Evolutionary conservation across 2,888 invertebrate genomes (phyloP).

Genomic region (Oasisia sp.): DNA sequence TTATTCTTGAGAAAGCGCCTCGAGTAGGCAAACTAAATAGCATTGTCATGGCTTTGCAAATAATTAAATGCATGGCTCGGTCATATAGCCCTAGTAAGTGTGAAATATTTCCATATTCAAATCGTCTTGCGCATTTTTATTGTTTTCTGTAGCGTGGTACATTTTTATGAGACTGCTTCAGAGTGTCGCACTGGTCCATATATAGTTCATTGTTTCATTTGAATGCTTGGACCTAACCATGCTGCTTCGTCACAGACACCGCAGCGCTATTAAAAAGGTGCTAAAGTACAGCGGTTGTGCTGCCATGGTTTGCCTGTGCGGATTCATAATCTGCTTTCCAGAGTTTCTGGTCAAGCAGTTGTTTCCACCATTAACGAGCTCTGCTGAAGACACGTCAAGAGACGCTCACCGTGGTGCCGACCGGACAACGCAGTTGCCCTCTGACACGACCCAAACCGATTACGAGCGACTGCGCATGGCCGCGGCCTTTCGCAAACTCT

Average conservation of each 20-base stretch:
- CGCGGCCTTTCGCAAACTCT: not conserved
- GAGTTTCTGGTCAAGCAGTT: not conserved
- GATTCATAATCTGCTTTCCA: not conserved
- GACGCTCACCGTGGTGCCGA: not conserved
- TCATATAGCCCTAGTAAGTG: not conserved
- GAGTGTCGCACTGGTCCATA: too few relatives aligned
- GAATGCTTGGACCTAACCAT: not conserved
- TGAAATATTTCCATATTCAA: slow-evolving; percentile 1
- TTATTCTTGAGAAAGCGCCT: not conserved
- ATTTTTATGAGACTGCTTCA: too few relatives aligned
- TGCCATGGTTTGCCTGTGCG: not conserved
- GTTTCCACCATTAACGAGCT: not conserved
- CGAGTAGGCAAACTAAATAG: not conserved
- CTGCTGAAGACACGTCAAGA: not conserved
- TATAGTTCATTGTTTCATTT: not conserved
- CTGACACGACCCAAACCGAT: not conserved
- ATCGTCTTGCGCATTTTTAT: not conserved
- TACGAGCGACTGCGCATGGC: not conserved
- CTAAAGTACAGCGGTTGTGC: not conserved
- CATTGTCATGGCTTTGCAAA: not conserved
- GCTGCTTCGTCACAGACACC: not conserved
- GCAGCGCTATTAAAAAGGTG: not conserved
- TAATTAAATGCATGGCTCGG: not conserved
- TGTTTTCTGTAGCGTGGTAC: not conserved
- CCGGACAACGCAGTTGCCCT: not conserved